phyloP scores from a whole-genome alignment of 2,888 invertebrate genomes.

The Spodoptera exigua region DNA sequence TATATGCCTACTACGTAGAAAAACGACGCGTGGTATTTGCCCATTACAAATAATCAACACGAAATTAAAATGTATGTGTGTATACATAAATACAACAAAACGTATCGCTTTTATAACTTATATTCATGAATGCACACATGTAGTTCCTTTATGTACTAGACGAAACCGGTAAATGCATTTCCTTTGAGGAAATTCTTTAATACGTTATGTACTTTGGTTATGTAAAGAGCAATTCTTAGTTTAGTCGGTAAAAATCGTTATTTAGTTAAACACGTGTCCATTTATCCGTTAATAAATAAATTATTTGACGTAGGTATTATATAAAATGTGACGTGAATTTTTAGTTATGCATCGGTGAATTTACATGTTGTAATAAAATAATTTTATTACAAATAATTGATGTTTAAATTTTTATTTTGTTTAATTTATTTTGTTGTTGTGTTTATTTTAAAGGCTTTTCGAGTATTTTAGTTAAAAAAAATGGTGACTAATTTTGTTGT shows the following conservation, averaged over 20 bases:
- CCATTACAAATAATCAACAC: too few species aligned
- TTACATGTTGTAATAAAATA: too few species aligned
- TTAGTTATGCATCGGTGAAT: too few species aligned
- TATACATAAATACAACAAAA: slow-evolving; percentile 2
- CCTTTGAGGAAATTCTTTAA: slow-evolving; percentile 35
- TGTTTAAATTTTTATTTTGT: too few species aligned
- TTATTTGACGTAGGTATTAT: neutral
- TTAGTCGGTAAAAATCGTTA: slow-evolving; percentile 22
- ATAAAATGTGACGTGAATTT: neutral
- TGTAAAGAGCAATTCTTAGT: slow-evolving; percentile 27
- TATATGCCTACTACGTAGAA: too few species aligned
- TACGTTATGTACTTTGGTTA: slow-evolving; percentile 30
- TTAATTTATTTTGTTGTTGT: too few species aligned
- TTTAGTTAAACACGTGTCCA: slow-evolving; percentile 19
- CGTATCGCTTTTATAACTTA: too few species aligned
- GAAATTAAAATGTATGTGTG: slow-evolving; percentile 10
- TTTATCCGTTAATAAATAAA: neutral
- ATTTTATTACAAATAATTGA: too few species aligned
- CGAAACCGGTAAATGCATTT: slow-evolving; percentile 23
- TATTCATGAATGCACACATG: slow-evolving; percentile 6
- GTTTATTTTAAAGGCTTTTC: too few species aligned
- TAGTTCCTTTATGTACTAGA: slow-evolving; percentile 13
- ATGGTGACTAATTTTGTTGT: too few species aligned
- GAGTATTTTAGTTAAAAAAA: too few species aligned
- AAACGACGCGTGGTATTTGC: too few species aligned